These are phyloP conservation scores for Nannobrachium achirus DNA, from an alignment of 2,113 vertebrate genomes.

Conservation along the genomic window DNA sequence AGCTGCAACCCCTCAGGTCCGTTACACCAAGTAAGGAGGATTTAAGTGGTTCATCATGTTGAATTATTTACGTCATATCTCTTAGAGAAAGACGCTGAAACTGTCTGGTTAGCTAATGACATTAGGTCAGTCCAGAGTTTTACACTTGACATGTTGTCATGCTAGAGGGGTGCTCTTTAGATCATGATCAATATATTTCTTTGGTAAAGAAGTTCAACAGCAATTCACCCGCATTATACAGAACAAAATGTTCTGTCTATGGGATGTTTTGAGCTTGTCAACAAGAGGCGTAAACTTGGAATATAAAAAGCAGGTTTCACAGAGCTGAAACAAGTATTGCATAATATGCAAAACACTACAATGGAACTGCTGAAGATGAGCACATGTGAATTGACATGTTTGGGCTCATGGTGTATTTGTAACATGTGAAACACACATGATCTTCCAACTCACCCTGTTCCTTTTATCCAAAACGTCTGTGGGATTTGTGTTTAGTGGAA, in stretches of 20 bases:
- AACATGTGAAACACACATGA: neutral
- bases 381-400: neutral
- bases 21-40: too few species aligned
- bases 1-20: neutral
- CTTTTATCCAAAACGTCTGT: constrained; percentile 91
- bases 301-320: neutral
- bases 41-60: neutral
- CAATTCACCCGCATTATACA: neutral
- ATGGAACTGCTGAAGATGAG: neutral
- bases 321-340: neutral
- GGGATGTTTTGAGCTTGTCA: neutral
- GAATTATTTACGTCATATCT: too few species aligned
- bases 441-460: constrained; percentile 85
- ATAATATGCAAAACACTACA: neutral
- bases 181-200: constrained; percentile 18
- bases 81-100: neutral
- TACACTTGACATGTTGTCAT: constrained; percentile 8
- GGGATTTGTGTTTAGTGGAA: constrained; percentile 95
- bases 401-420: neutral
- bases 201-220: constrained; percentile 4
- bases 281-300: neutral
- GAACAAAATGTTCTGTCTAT: neutral
- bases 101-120: neutral
- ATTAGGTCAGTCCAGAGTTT: neutral
- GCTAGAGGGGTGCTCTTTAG: neutral